These are phyloP conservation scores for Amblyteles armatorius DNA, from an alignment of 2,888 invertebrate genomes.

Conservation along the genomic window DNA sequence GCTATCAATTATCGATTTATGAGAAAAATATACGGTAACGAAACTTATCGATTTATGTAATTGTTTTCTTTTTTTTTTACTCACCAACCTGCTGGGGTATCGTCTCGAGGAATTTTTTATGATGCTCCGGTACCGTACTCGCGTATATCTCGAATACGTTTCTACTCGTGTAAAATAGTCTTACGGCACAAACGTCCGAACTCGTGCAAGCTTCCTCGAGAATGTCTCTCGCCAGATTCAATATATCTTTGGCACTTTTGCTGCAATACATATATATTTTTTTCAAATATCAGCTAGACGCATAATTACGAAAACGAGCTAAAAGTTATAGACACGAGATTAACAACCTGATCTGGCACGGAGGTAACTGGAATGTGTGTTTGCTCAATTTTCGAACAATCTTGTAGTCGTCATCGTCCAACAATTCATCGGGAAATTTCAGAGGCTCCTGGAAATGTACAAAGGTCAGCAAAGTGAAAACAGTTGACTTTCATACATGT, in stretches of 20 bases:
- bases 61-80: slow-evolving; percentile 69
- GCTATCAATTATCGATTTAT: slow-evolving; percentile 85
- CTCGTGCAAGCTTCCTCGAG: slow-evolving; percentile 89
- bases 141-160: slow-evolving; percentile 92
- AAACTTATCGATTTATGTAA: background rate
- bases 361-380: slow-evolving; percentile 84
- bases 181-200: slow-evolving; percentile 87
- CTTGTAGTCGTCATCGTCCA: slow-evolving; percentile 69
- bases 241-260: slow-evolving; percentile 88
- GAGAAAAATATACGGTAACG: slow-evolving; percentile 4
- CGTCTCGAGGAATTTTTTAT: slow-evolving; percentile 91
- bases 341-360: slow-evolving; percentile 86
- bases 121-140: slow-evolving; percentile 91
- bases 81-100: slow-evolving; percentile 95
- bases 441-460: slow-evolving; percentile 67
- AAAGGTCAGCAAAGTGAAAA: background rate
- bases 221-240: slow-evolving; percentile 88
- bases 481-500: slow-evolving; percentile 9
- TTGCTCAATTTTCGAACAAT: slow-evolving; percentile 77
- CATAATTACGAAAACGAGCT: background rate
- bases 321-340: slow-evolving; percentile 27
- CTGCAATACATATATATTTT: slow-evolving; percentile 80
- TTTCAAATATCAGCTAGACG: background rate
- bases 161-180: slow-evolving; percentile 89
- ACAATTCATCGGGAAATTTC: slow-evolving; percentile 68